Conservation (phyloP, 2,888 invertebrate genomes). For the Cynaeus angustus region DNA sequence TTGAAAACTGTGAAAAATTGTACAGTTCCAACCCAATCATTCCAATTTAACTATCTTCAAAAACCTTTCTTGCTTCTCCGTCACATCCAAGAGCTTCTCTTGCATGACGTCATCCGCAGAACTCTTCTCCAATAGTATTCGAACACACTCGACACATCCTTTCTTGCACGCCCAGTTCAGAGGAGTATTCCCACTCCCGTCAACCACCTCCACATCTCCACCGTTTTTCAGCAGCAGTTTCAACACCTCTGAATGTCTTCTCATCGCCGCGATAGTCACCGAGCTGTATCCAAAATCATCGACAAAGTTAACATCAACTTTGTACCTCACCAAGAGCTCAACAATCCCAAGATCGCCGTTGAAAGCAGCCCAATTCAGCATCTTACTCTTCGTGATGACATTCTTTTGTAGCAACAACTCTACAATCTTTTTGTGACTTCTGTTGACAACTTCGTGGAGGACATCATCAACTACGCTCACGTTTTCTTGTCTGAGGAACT, state of each 20-base stretch:
- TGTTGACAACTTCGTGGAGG: slow-evolving; percentile 4
- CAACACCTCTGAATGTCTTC: neutral
- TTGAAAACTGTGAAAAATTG: neutral
- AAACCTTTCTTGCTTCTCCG: slow-evolving; percentile 12
- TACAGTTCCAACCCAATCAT: neutral
- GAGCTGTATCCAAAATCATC: slow-evolving; percentile 16
- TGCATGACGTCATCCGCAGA: slow-evolving; percentile 14
- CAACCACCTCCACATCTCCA: slow-evolving; percentile 7
- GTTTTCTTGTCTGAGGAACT: slow-evolving; percentile 4
- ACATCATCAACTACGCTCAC: neutral
- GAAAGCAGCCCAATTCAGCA: slow-evolving; percentile 9
- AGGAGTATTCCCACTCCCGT: slow-evolving; percentile 3
- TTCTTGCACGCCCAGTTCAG: slow-evolving; percentile 24
- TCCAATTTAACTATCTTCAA: neutral
- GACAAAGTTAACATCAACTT: neutral
- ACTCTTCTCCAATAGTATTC: neutral
- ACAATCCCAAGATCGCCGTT: neutral
- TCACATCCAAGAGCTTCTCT: slow-evolving; percentile 27
- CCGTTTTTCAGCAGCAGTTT: neutral
- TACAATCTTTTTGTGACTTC: neutral
- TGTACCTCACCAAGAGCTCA: neutral
- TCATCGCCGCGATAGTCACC: slow-evolving; percentile 1
- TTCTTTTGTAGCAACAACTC: slow-evolving; percentile 11
- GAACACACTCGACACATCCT: slow-evolving; percentile 11
- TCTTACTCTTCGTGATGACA: neutral